Base-by-base conservation (phyloP, 1,140 invertebrate genomes). In the Stratiolaelaps scimitus region DNA sequence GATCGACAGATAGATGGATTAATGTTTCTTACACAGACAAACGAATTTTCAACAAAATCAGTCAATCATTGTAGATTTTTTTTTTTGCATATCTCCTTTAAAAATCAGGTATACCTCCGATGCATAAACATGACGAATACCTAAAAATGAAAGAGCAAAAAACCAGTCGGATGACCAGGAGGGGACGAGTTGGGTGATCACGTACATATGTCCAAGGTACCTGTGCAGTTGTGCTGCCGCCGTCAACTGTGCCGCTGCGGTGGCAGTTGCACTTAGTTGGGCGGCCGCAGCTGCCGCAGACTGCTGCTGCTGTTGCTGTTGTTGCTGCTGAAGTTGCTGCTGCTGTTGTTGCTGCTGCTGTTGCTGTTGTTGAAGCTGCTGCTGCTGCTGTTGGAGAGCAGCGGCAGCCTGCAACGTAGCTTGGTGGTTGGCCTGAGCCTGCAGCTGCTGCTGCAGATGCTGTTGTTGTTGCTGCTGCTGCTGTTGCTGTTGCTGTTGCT, bases 401-500 rank as follows among this genome's bases (percentile, higher is more conserved):
- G 66, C 65, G 17, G 68, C 40, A 71, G 71, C 68, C 72, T 60
- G 53, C 23, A 40, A 0, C 34, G 34, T 40, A 6, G 34, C 34
- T 10, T 40, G 34, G 34, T 40, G 34, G 10, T 40, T 40, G 5
- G 34, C 34, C 74, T 70, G 70, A 64, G 68, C 71, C 43, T 70
- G 60, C 66, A 64, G 72, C 46, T 66, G 71, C 65, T 68, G 64
- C 68, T 68, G 72, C 68, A 65, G 72, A 66, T 69, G 67, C 71
- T 45, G 80, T 76, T 68, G 81, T 79, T 1, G 80, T 77, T 65
- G 78, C 76, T 64, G 79, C 74, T 67, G 79, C 74, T 66, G 79
- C 75, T 64, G 76, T 70, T 23, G 29, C 66, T 65, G 67, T 60
- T 48, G 79, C 74, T 66, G 79, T 74, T 67, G 80, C 20, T 20